Evolutionary conservation across 1,140 invertebrate species (phyloP), one percentile per base, ranked within the genome.

Genomic region (Drosophila murphyi): DNA sequence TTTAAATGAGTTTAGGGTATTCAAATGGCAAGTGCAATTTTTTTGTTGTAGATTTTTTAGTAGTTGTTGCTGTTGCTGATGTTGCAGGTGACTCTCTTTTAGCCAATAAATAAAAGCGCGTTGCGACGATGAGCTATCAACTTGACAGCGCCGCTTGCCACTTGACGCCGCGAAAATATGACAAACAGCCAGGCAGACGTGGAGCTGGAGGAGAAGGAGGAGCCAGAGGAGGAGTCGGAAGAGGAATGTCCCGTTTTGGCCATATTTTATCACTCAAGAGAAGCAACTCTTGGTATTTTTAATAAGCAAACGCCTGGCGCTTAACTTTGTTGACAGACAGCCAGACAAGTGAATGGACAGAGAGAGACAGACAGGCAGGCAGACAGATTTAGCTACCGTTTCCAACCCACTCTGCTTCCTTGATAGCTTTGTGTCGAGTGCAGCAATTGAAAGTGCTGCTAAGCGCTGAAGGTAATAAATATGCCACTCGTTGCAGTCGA

Each of bases 401-500:
- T 34, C 47, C 2, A 7, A 1, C 8, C 20, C 47, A n/a, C 10
- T 6, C 37, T 37, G 48, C 72, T 62, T 4, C 61, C 35, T 29
- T 20, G 35, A 37, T 34, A 20, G 29, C n/a, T 71, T 56, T 62
- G 20, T 20, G 20, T 20, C 20, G 20, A 20, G 20, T 39, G 47
- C 43, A 63, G 62, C 61, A 82, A 82, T 73, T 85, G 77, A 77
- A 20, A 32, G 78, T 78, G 61, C 31, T 55, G 41, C 59, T 59
- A 32, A 59, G 31, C 35, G 41, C 34, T 35, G 70, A 72, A 85
- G 82, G 82, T 80, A 74, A 85, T 85, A 80, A 77, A 85, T 80
- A 77, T 75, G 39, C 56, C 48, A 12, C 29, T 59, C 48, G 28
- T 7, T 67, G 60, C 59, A 76, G 20, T 62, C 35, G 60, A 43